These are phyloP conservation scores for Xestoiulus laeticollis DNA, from an alignment of 2,888 invertebrate species.

Conservation along the genomic window DNA sequence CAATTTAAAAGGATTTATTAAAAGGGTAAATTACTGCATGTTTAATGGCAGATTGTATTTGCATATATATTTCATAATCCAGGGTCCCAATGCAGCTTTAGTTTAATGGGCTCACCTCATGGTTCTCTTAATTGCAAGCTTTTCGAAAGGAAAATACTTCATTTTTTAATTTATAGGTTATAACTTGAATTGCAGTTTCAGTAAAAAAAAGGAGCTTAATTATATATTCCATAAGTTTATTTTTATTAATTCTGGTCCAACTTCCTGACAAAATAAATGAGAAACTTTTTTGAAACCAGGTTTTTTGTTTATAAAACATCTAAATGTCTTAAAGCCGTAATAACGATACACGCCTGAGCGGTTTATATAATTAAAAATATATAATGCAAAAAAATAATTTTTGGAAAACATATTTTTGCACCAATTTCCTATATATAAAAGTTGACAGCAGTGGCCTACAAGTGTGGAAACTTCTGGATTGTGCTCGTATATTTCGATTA, in stretches of 20 bases:
- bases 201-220: no score
- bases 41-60: no score
- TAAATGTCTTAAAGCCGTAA: background rate
- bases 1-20: no score
- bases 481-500: slow-evolving; percentile 6
- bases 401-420: background rate
- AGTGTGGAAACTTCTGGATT: slow-evolving; percentile 7
- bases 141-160: no score
- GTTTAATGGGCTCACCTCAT: no score
- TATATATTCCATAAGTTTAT: no score
- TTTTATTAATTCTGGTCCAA: background rate
- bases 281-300: background rate
- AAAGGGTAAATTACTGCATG: no score
- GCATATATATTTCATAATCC: no score
- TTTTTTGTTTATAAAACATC: background rate
- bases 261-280: background rate
- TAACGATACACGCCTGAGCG: background rate
- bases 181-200: no score
- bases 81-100: no score
- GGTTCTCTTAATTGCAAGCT: no score
- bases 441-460: slow-evolving; percentile 34
- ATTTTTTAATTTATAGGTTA: no score
- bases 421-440: slow-evolving; percentile 20
- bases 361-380: background rate
- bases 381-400: background rate